These are phyloP conservation scores for Callionymus lyra DNA, from an alignment of 2,113 vertebrate genomes.

Conservation along the genomic window DNA sequence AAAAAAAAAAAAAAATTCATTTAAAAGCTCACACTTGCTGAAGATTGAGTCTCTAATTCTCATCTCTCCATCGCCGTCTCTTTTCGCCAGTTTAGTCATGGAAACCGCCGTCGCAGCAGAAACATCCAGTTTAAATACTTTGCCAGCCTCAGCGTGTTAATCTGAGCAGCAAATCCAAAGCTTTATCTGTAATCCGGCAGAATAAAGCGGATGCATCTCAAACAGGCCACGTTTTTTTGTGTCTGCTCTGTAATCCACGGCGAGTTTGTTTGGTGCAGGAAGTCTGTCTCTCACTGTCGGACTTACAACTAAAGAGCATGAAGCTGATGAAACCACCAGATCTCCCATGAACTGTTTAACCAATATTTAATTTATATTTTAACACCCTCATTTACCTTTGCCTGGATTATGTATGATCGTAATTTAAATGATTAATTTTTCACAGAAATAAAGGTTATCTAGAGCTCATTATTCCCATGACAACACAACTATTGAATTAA, in stretches of 20 bases:
- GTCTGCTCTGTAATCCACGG: constrained; percentile 43
- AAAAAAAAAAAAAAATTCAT: background rate
- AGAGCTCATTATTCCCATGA: no score
- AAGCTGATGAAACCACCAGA: no score
- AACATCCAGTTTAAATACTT: constrained; percentile 5
- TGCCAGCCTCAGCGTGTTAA: constrained; percentile 1
- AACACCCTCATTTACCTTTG: no score
- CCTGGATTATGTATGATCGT: no score
- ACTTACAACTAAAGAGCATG: no score
- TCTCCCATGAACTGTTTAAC: no score
- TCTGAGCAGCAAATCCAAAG: constrained; percentile 11
- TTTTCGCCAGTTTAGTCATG: background rate
- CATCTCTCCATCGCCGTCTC: no score
- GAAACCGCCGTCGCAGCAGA: constrained; percentile 1
- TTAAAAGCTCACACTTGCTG: background rate
- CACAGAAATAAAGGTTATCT: no score
- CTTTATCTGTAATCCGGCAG: constrained; percentile 7
- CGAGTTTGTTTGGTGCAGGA: constrained; percentile 46
- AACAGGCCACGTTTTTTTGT: constrained; percentile 15
- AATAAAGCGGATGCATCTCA: constrained; percentile 4
- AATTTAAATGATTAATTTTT: no score
- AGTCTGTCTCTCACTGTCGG: constrained; percentile 8
- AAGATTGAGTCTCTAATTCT: no score
- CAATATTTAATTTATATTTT: no score
- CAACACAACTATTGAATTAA: no score